Conservation (phyloP, 2,888 invertebrate species). For the Ichneumon xanthorius region DNA sequence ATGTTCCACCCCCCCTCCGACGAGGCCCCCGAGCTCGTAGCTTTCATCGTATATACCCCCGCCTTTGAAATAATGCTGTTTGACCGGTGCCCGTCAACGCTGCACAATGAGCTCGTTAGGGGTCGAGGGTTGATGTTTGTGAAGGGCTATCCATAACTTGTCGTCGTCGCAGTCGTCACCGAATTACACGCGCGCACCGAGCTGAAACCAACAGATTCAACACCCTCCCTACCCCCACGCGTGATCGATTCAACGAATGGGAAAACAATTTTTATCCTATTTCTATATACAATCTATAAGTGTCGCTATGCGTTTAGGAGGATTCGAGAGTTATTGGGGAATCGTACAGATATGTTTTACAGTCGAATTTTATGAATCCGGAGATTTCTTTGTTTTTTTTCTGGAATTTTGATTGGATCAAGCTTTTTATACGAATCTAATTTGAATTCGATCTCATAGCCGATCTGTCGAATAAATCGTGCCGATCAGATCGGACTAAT, state of each 20-base stretch:
- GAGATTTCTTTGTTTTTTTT: background rate
- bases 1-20: constrained; percentile 13
- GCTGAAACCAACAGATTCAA: constrained; percentile 14
- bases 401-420: background rate
- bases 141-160: constrained; percentile 82
- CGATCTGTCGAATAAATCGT: too few relatives aligned
- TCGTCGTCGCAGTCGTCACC: constrained; percentile 74
- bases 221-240: background rate
- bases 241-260: constrained; percentile 3
- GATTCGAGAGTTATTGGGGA: background rate
- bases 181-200: constrained; percentile 74
- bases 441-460: too few relatives aligned
- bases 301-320: constrained; percentile 30
- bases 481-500: background rate
- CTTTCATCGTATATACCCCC: constrained; percentile 64
- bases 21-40: constrained; percentile 13
- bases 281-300: background rate
- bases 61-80: constrained; percentile 81
- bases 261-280: constrained; percentile 16
- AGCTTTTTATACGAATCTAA: too few relatives aligned
- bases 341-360: background rate
- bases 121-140: constrained; percentile 76
- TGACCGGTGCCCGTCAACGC: constrained; percentile 78
- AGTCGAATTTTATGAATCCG: background rate
- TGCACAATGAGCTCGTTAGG: constrained; percentile 80